Conservation (phyloP, 2,113 vertebrate genomes). For the Campylomormyrus numenius region DNA sequence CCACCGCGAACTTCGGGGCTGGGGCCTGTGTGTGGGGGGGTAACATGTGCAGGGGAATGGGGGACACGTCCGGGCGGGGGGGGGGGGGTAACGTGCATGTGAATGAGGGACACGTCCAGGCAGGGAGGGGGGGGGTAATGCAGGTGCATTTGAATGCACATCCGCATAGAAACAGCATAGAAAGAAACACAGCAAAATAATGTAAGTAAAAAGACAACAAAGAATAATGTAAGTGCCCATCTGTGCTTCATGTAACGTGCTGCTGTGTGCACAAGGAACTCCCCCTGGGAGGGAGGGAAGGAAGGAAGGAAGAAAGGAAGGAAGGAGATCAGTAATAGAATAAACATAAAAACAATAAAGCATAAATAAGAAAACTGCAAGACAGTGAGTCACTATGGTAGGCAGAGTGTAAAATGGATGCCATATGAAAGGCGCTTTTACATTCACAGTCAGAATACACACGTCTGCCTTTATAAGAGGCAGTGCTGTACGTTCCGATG, state of each 20-base stretch:
- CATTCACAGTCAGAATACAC: background rate
- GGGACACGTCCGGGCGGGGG: background rate
- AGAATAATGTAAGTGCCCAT: background rate
- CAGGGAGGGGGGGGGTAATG: background rate
- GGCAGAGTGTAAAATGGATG: background rate
- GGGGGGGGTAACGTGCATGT: background rate
- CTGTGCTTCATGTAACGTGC: background rate
- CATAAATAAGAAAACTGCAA: background rate
- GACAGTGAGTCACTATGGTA: background rate
- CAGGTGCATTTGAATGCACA: no score
- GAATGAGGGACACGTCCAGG: no score
- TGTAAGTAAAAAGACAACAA: background rate
- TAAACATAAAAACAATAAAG: background rate
- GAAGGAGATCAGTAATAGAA: background rate
- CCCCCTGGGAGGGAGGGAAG: background rate
- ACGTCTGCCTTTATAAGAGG: background rate
- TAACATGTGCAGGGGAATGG: background rate
- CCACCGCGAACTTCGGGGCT: conserved; percentile 9
- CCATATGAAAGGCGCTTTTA: background rate
- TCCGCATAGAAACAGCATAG: background rate
- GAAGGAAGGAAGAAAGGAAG: background rate
- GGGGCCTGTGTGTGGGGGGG: no score
- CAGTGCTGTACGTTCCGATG: background rate
- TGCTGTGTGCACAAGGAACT: background rate
- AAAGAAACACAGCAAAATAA: background rate